These are phyloP conservation scores for Onychomys torridus DNA, from an alignment of 2,797 vertebrate species.

Conservation along the genomic window DNA sequence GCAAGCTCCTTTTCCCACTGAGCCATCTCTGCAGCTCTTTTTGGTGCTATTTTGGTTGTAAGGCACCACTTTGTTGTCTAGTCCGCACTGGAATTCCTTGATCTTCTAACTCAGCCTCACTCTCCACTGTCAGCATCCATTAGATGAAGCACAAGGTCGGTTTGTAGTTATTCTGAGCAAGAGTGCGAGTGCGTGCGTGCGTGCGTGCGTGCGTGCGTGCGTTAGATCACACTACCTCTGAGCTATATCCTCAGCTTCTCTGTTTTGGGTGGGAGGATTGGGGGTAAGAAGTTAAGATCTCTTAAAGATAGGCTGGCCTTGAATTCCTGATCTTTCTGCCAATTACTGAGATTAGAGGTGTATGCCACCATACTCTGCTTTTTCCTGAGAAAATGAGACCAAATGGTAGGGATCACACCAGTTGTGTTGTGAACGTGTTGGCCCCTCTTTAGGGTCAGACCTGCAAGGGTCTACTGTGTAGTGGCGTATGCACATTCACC, in stretches of 20 bases:
- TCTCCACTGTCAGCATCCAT: not conserved
- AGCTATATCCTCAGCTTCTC: not conserved
- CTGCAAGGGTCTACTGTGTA: not conserved
- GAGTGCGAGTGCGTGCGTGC: not conserved
- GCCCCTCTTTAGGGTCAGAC: not conserved
- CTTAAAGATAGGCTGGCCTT: not conserved
- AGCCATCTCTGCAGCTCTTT: not conserved
- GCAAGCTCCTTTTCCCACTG: not conserved
- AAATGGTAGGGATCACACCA: too few species aligned
- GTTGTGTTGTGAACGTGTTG: too few species aligned
- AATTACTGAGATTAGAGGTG: not conserved
- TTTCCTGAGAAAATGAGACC: not conserved
- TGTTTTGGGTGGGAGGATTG: not conserved
- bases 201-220: not conserved
- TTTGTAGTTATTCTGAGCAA: not conserved
- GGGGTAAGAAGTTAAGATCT: not conserved
- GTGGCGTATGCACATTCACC: too few species aligned
- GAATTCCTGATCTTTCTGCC: not conserved
- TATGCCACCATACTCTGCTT: not conserved
- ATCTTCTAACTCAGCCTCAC: not conserved
- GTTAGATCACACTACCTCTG: not conserved
- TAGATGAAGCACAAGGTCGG: not conserved
- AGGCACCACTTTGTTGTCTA: not conserved
- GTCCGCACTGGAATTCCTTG: not conserved
- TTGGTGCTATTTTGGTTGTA: not conserved